Base-by-base conservation (phyloP, 1,140 invertebrate genomes). In the Apis cerana region DNA sequence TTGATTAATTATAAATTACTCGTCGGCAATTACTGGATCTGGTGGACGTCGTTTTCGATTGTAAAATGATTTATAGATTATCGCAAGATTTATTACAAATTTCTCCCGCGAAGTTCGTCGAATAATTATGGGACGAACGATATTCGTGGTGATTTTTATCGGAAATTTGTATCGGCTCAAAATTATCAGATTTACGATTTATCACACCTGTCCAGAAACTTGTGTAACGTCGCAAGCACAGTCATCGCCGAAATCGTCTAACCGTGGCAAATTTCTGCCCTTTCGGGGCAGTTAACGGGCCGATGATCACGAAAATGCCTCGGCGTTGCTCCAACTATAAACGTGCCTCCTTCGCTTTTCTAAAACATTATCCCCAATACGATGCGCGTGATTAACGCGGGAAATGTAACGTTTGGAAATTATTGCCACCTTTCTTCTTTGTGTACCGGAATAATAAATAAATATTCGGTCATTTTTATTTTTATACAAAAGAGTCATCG, bases 271-370 rank as follows among this genome's bases (percentile, higher is more conserved):
- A 64, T 67, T 67, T 43, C 62, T 33, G 23, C 2, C 23, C 62
- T 64, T 64, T 64, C 62, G 62, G 33, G 62, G 9, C 19, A 10
- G 21, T 43, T 67, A 67, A 43, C 27, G 33, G 64, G 64, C 27
- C 64, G 33, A 67, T 67, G 64, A 43, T 67, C 64, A 43, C 64
- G 64, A 65, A 65, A 64, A 64, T 64, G 62, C 62, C 62, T 64
- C 15, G 23, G 23, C 19, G 19, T 43, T 48, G 19, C n/a, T 5
- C 59, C 59, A 23, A 13, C 59, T n/a, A 23, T n/a, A 62, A 62
- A 64, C 23, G 23, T 27, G 7, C 21, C 21, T 50, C 33, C 33
- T 43, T 1, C 33, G 19, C 64, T 67, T 67, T 67, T 67, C 64
- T 43, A 43, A 19, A 67, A 67, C 11, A 21, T 43, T 43, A 67